Base-by-base conservation (phyloP, 2,888 invertebrate species). In the Calameuta idolon region DNA sequence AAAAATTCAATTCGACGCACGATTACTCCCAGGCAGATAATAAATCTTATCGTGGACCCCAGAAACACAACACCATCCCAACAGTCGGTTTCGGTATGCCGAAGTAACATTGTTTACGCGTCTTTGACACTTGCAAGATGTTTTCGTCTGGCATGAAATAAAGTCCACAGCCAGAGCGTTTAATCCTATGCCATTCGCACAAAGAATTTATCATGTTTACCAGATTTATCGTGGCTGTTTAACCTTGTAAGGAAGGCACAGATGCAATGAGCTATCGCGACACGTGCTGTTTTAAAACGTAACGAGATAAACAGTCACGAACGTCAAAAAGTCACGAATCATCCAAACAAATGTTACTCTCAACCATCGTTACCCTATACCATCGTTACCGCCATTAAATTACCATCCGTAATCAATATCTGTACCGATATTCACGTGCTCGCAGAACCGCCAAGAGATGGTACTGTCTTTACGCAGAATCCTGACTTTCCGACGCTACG, bases 151-250 rank as follows among this genome's bases (percentile, higher is more conserved):
- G 9, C 55, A 55, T 23, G 55, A 55, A 55, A 55, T 23, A 55
- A 55, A 55, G 23, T 55, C 55, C 23, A 55, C 0, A 55, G 35
- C 23, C 23, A 2, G 55, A 55, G 55, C 3, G 55, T 15, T 71
- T 30, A 3, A 23, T 71, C 31, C 33, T 71, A 71, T 34, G 12
- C 71, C 11, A 71, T 9, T 71, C 34, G 71, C 71, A 31, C n/a
- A 33, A 71, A 71, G n/a, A 15, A 34, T 34, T 71, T 31, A 71
- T 71, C 71, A 33, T 34, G 31, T 71, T 71, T 71, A 71, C 34
- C 31, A 31, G 33, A 34, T 33, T 71, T 71, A 71, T 71, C 71
- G 71, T 71, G 34, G 30, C 23, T 55, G 55, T 31, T 71, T 71
- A 71, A 71, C 71, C 71, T 71, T 71, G 71, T 2, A 3, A 31